phyloP scores from a whole-genome alignment of 2,888 invertebrate species.

The Lamellibrachia satsuma region DNA sequence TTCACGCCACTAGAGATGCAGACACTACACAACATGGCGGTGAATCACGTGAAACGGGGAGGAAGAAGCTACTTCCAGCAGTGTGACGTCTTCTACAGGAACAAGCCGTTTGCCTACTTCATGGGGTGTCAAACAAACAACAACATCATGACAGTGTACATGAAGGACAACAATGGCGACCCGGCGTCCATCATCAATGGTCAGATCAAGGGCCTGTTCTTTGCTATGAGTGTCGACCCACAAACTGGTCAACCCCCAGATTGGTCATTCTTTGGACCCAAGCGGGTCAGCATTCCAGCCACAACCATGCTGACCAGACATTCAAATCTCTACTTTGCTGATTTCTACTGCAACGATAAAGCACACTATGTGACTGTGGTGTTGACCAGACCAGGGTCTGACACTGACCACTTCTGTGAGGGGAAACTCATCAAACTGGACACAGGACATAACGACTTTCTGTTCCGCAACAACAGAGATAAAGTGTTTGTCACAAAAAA shows the following conservation, averaged over 20 bases:
- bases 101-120: slow-evolving; percentile 36
- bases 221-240: slow-evolving; percentile 19
- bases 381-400: slow-evolving; percentile 25
- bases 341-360: slow-evolving; percentile 31
- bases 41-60: background rate
- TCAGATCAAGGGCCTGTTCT: slow-evolving; percentile 31
- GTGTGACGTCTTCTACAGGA: slow-evolving; percentile 29
- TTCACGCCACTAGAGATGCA: background rate
- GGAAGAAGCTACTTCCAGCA: background rate
- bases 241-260: background rate
- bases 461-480: background rate
- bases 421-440: slow-evolving; percentile 1
- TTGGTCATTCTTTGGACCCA: slow-evolving; percentile 24
- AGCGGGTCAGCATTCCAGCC: slow-evolving; percentile 19
- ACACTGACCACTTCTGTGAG: slow-evolving; percentile 27
- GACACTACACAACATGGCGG: background rate
- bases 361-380: slow-evolving; percentile 35
- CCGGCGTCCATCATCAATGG: slow-evolving; percentile 29
- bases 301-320: background rate
- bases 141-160: slow-evolving; percentile 33
- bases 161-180: slow-evolving; percentile 34
- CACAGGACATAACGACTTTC: background rate
- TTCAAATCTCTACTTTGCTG: slow-evolving; percentile 28
- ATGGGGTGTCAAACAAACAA: slow-evolving; percentile 25
- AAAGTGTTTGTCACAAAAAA: background rate